Evolutionary conservation across 2,113 vertebrate species (phyloP), one percentile per base, ranked within the genome.

Genomic region (Cyprinodon brontotheroides): DNA sequence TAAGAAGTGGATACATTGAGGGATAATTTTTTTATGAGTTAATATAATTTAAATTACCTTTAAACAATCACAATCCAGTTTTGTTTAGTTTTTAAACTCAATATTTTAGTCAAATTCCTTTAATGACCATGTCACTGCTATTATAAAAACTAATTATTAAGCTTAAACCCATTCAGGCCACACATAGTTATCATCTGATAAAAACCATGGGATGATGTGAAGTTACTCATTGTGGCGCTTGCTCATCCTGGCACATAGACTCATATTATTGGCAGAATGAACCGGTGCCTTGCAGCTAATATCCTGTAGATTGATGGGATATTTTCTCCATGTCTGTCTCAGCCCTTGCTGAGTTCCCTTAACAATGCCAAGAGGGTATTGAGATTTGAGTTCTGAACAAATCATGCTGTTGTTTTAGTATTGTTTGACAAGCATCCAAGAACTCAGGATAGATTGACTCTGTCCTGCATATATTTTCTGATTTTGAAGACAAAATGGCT

Each of bases 161-260:
- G 79, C 87, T 70, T 76, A 74, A 84, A 86, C 86, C 87, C 83
- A 84, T 87, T 83, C 88, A 88, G 53, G 86, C 89, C 87, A 91
- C 90, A 89, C 82, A 83, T 66, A 83, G 79, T 73, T 76, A 79
- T 85, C 82, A 91, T 91, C 91, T 75, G 85, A 91, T 89, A 89
- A 92, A 88, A 86, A 57, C 85, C 72, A 72, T 29, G 57, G 82
- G 79, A 78, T 87, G 82, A 89, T 87, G 87, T 87, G 87, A 87
- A 89, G 87, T 89, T 81, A 90, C 86, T 92, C 89, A 90, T 87
- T 86, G 84, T 91, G 90, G 86, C 90, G 91, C 89, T 90, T 89
- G 90, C 82, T 90, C 88, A 88, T 87, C 84, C 85, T 87, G 90
- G 89, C 90, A 88, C 85, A 87, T 82, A 84, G 85, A 77, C 88